Evolutionary conservation across 2,888 invertebrate genomes (phyloP).

Genomic region (Phengaris arion): DNA sequence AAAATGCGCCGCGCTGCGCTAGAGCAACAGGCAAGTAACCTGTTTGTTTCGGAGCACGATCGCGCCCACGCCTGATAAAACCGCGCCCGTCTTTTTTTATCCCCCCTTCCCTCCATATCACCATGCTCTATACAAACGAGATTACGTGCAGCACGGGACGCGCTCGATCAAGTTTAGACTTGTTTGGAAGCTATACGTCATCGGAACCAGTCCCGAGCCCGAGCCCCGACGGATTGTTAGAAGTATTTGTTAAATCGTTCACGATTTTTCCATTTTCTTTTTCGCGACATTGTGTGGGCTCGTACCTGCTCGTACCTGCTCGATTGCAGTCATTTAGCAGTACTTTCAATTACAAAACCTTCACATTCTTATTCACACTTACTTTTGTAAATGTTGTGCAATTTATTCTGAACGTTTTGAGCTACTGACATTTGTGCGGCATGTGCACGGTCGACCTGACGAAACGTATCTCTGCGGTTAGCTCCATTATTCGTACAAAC

Average conservation of each 20-base stretch:
- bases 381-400: slow-evolving; percentile 16
- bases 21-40: slow-evolving; percentile 64
- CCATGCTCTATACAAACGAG: slow-evolving; percentile 38
- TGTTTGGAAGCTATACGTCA: slow-evolving; percentile 50
- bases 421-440: slow-evolving; percentile 48
- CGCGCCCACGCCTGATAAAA: slow-evolving; percentile 75
- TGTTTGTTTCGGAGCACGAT: slow-evolving; percentile 66
- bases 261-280: slow-evolving; percentile 28
- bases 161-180: slow-evolving; percentile 63
- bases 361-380: slow-evolving; percentile 1
- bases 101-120: slow-evolving; percentile 42
- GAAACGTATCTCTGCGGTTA: slow-evolving; percentile 12
- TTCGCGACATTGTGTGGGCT: neutral
- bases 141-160: slow-evolving; percentile 45
- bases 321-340: neutral
- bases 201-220: slow-evolving; percentile 38
- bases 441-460: slow-evolving; percentile 33
- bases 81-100: slow-evolving; percentile 61
- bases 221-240: slow-evolving; percentile 37
- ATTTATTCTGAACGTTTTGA: slow-evolving; percentile 9
- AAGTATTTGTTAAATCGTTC: slow-evolving; percentile 40
- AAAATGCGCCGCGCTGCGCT: slow-evolving; percentile 58
- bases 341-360: slow-evolving; percentile 23
- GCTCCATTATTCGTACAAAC: slow-evolving; percentile 16
- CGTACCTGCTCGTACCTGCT: neutral